A percentile compares a stretch with the other conserved stretches of the same genome.
phyloP scores from a whole-genome alignment of 2,797 vertebrate genomes.

The Xerus rutilus region DNA sequence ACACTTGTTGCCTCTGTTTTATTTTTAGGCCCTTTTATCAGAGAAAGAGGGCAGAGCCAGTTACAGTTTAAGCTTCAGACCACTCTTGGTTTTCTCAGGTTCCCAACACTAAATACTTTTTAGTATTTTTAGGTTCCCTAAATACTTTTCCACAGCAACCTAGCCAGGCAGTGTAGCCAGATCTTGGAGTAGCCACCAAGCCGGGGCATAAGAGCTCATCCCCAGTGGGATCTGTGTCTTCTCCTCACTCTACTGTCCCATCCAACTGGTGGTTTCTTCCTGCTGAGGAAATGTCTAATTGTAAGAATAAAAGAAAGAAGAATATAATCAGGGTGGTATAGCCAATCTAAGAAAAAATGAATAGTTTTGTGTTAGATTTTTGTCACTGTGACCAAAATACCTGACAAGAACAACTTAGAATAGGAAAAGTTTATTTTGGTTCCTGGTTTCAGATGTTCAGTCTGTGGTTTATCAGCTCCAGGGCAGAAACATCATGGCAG shows the following conservation, averaged over 20 bases:
- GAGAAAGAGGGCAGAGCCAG: conserved; percentile 59
- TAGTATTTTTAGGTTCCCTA: not conserved
- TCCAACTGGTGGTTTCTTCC: not conserved
- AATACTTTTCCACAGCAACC: conserved; percentile 47
- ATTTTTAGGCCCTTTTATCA: conserved; percentile 65
- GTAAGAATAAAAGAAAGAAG: not conserved
- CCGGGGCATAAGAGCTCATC: not conserved
- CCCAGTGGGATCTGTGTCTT: not conserved
- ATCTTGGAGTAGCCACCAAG: not conserved
- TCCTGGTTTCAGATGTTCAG: no score
- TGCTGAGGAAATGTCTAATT: not conserved
- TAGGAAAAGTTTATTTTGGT: no score
- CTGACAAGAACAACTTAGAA: no score
- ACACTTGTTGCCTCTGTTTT: conserved; percentile 65
- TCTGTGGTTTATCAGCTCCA: no score
- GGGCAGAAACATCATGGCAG: no score
- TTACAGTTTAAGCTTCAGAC: conserved; percentile 47
- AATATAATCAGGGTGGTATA: not conserved
- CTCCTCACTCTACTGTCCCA: not conserved
- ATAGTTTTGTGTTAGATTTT: not conserved
- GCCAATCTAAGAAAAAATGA: not conserved
- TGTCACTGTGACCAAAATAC: no score
- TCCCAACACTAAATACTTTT: conserved; percentile 18
- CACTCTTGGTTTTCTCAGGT: conserved; percentile 63
- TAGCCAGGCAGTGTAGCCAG: not conserved